Conservation (phyloP, 2,888 invertebrate genomes). For the Apotomis capreana region DNA sequence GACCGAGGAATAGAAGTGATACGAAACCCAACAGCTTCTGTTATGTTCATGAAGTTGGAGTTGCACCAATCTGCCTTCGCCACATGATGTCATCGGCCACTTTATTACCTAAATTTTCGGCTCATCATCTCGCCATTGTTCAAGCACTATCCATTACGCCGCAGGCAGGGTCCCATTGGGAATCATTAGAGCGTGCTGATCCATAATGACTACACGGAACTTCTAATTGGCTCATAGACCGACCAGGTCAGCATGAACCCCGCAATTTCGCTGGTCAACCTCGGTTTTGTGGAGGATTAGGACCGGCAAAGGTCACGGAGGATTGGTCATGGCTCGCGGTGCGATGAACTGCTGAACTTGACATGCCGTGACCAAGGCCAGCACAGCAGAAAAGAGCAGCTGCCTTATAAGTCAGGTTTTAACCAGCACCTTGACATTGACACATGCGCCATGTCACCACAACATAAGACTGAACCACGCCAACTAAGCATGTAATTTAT, state of each 20-base stretch:
- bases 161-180: slow-evolving; percentile 33
- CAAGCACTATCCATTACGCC: slow-evolving; percentile 17
- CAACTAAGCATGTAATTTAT: too few relatives aligned
- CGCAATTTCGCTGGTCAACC: slow-evolving; percentile 4
- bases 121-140: slow-evolving; percentile 33
- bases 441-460: too few relatives aligned
- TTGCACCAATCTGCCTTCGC: neutral
- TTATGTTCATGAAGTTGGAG: too few relatives aligned
- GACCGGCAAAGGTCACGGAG: slow-evolving; percentile 37
- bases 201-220: slow-evolving; percentile 43
- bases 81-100: neutral
- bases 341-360: slow-evolving; percentile 58
- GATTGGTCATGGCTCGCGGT: slow-evolving; percentile 41
- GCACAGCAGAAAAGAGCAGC: slow-evolving; percentile 21
- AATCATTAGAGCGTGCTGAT: slow-evolving; percentile 36
- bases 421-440: neutral
- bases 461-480: too few relatives aligned
- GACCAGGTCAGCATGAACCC: slow-evolving; percentile 42
- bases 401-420: neutral
- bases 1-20: too few relatives aligned
- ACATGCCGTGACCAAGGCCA: slow-evolving; percentile 55
- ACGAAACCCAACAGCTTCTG: too few relatives aligned
- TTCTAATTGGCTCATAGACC: slow-evolving; percentile 48
- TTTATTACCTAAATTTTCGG: slow-evolving; percentile 25
- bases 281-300: slow-evolving; percentile 11